phyloP scores from a whole-genome alignment of 1,140 invertebrate species.

The Drosophila pruinosa region DNA sequence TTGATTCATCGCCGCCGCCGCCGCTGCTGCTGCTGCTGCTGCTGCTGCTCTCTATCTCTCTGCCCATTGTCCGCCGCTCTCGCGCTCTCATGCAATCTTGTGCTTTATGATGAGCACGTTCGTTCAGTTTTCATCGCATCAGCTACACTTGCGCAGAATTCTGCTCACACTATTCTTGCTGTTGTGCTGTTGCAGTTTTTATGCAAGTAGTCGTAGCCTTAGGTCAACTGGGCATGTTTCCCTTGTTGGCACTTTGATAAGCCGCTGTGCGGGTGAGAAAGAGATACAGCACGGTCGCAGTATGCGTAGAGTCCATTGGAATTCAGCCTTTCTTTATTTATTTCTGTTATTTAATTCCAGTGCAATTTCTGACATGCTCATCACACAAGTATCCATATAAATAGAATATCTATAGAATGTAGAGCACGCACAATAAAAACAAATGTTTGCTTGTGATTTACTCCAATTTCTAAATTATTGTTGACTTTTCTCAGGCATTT shows the following conservation, averaged over 20 bases:
- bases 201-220: constrained; percentile 22
- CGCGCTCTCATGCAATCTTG: constrained; percentile 2
- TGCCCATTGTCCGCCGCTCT: not conserved
- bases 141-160: constrained; percentile 67
- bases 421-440: constrained; percentile 36
- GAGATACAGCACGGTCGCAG: not conserved
- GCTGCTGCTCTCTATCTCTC: constrained; percentile 7
- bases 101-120: constrained; percentile 36
- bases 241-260: constrained; percentile 38
- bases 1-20: not conserved
- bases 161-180: constrained; percentile 4
- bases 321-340: constrained; percentile 2
- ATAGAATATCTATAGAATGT: constrained; percentile 40
- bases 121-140: constrained; percentile 27
- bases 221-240: constrained; percentile 14
- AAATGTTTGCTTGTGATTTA: constrained; percentile 54
- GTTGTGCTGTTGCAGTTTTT: constrained; percentile 31
- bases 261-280: constrained; percentile 15
- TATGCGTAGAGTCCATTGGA: not conserved
- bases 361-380: not conserved
- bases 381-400: not conserved
- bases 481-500: constrained; percentile 45
- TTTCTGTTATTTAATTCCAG: not conserved
- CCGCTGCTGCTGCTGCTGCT: not conserved
- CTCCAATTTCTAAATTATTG: constrained; percentile 54